These are phyloP conservation scores for Electrophaes corylata DNA, from an alignment of 2,888 invertebrate species.

Conservation along the genomic window DNA sequence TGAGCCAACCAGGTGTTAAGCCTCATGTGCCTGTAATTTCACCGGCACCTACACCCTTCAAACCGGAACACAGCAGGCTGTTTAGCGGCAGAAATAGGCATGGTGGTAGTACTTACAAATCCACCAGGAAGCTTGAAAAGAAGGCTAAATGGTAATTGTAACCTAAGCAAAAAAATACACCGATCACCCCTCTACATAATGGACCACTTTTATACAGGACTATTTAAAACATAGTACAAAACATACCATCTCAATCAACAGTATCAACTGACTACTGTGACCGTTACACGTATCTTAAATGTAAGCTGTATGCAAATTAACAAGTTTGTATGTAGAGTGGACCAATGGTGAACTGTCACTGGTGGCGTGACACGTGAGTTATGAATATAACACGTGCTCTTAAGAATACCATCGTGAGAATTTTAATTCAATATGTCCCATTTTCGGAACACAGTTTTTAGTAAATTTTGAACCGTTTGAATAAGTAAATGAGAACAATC, in stretches of 20 bases:
- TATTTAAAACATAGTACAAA: not conserved
- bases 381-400: constrained; percentile 39
- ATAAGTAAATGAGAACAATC: not conserved
- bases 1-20: too few relatives aligned
- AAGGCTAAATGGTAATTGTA: too few relatives aligned
- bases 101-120: too few relatives aligned
- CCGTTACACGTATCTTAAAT: constrained; percentile 70
- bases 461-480: not conserved
- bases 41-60: too few relatives aligned
- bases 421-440: not conserved
- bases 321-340: constrained; percentile 62
- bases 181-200: too few relatives aligned
- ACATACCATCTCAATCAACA: constrained; percentile 9
- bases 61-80: too few relatives aligned
- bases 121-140: too few relatives aligned
- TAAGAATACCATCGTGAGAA: not conserved
- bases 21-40: too few relatives aligned
- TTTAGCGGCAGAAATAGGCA: too few relatives aligned
- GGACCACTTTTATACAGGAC: too few relatives aligned
- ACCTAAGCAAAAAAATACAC: too few relatives aligned
- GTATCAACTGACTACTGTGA: constrained; percentile 45
- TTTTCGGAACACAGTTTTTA: not conserved
- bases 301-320: constrained; percentile 70
- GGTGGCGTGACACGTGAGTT: constrained; percentile 40
- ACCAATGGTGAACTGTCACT: constrained; percentile 45